Conservation (phyloP, 1,140 invertebrate genomes). For the Calliopsis andreniformis region DNA sequence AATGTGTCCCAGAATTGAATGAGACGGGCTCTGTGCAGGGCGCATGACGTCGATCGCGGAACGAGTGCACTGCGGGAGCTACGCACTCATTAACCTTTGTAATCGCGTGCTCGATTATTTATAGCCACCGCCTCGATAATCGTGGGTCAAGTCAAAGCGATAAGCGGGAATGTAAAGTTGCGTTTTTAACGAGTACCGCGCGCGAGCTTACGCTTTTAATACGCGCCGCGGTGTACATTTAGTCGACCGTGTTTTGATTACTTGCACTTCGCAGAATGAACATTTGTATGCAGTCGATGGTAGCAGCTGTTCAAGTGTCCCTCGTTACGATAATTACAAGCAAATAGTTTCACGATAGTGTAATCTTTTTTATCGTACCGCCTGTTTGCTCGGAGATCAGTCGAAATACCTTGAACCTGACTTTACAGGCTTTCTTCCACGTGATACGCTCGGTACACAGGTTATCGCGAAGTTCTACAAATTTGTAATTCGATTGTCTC, state of each 20-base stretch:
- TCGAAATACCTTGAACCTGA: too few species aligned
- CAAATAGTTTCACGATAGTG: neutral
- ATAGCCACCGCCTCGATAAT: conserved; percentile 25
- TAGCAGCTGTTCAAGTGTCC: neutral
- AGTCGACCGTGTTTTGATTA: neutral
- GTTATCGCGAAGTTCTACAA: too few species aligned
- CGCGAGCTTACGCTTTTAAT: neutral
- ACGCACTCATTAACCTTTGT: conserved; percentile 1
- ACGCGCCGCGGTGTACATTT: neutral
- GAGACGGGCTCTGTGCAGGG: neutral
- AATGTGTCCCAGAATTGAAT: neutral
- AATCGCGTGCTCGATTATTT: conserved; percentile 24
- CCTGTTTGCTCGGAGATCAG: neutral
- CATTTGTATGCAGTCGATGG: neutral
- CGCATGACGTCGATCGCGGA: neutral
- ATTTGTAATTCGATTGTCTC: too few species aligned
- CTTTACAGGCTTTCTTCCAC: too few species aligned
- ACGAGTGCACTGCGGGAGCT: conserved; percentile 1
- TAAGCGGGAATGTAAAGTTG: conserved; percentile 13
- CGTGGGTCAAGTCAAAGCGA: conserved; percentile 13
- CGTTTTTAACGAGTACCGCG: conserved; percentile 14
- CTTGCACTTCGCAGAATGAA: neutral
- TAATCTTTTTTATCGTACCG: neutral
- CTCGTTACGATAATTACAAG: neutral
- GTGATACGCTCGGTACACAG: too few species aligned